Evolutionary conservation across 2,888 invertebrate species (phyloP).

Genomic region (Lamellibrachia columna): DNA sequence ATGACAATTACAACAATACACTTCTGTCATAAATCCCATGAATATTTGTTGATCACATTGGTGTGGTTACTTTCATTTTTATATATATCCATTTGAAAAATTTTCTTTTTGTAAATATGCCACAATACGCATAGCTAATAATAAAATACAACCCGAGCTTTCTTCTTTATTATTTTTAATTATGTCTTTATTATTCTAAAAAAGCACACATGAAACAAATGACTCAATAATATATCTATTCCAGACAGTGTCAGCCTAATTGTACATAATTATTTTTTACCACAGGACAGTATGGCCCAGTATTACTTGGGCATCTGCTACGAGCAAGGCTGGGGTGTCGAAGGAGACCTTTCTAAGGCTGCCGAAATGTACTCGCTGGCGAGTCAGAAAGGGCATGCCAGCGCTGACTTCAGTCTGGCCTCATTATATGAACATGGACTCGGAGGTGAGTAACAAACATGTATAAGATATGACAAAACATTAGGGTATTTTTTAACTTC

Average conservation of each 20-base stretch:
- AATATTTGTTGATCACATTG: too few species aligned
- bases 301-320: slow-evolving; percentile 59
- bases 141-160: too few species aligned
- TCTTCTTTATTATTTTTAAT: too few species aligned
- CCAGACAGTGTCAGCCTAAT: not conserved
- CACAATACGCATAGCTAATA: too few species aligned
- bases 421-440: slow-evolving; percentile 32
- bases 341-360: slow-evolving; percentile 50
- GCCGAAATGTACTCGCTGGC: slow-evolving; percentile 51
- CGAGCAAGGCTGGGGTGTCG: slow-evolving; percentile 58
- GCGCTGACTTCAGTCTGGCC: slow-evolving; percentile 42
- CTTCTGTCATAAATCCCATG: too few species aligned
- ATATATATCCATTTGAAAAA: not conserved
- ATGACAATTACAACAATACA: too few species aligned
- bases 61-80: not conserved
- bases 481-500: not conserved
- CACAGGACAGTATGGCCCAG: slow-evolving; percentile 54
- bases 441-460: slow-evolving; percentile 29
- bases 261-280: not conserved
- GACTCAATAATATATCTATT: not conserved
- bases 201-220: not conserved
- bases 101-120: too few species aligned
- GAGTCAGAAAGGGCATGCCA: slow-evolving; percentile 50
- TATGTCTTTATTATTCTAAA: too few species aligned
- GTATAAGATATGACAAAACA: not conserved